Conservation (phyloP, 2,113 vertebrate genomes). For the Mionectes macconnelli region DNA sequence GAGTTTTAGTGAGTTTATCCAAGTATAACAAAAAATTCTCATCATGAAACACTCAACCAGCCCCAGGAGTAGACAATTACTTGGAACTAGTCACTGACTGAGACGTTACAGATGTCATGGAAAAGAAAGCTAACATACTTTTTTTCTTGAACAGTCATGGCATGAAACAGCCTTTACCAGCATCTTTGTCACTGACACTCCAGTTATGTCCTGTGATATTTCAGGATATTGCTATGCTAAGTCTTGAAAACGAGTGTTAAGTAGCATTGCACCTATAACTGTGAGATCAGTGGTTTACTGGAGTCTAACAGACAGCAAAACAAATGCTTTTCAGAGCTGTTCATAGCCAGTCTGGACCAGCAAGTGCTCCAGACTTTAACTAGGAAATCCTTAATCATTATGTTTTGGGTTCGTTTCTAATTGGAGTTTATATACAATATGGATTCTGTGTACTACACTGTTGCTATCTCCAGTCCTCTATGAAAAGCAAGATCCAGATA, state of each 20-base stretch:
- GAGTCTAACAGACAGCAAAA: not conserved
- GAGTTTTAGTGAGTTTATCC: conserved; percentile 30
- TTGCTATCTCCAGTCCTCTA: not conserved
- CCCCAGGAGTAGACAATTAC: conserved; percentile 41
- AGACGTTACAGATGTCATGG: conserved; percentile 54
- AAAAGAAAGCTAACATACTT: not conserved
- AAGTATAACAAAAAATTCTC: conserved; percentile 39
- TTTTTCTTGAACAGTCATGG: not conserved
- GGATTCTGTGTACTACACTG: not conserved
- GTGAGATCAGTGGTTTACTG: not conserved
- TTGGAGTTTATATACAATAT: not conserved
- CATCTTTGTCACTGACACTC: not conserved
- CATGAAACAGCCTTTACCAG: not conserved
- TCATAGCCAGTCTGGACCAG: not conserved
- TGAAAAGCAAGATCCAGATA: not conserved
- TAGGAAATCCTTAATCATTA: not conserved
- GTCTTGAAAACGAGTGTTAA: not conserved
- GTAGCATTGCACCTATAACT: not conserved
- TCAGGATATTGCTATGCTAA: not conserved
- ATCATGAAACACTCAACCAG: conserved; percentile 48
- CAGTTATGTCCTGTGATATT: not conserved
- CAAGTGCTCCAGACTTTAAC: not conserved
- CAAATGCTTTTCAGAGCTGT: not conserved
- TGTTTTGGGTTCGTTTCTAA: not conserved
- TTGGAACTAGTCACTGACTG: conserved; percentile 38